phyloP scores from a whole-genome alignment of 2,797 vertebrate species.

The Poeciliopsis turneri region DNA sequence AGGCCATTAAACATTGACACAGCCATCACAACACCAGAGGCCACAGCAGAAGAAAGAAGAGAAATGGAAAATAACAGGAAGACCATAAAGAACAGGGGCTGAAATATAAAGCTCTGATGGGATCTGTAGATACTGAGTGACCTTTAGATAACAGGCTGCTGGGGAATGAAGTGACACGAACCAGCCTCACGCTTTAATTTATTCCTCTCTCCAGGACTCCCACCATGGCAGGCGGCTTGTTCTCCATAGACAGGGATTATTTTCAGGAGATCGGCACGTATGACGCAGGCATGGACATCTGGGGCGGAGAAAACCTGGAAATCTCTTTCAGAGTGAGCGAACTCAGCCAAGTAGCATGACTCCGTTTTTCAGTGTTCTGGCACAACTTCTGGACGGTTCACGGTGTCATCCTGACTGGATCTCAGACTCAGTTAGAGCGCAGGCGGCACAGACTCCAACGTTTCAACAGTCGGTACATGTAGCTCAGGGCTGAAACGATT shows the following conservation, averaged over 20 bases:
- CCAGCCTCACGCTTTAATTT: slow-evolving; percentile 25
- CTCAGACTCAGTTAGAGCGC: slow-evolving; percentile 38
- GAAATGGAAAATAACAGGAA: slow-evolving; percentile 43
- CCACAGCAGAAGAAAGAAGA: slow-evolving; percentile 34
- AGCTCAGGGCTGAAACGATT: too few species aligned
- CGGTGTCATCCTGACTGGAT: slow-evolving; percentile 30
- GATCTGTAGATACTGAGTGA: slow-evolving; percentile 49
- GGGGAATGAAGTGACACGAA: slow-evolving; percentile 35
- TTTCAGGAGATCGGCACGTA: slow-evolving; percentile 99
- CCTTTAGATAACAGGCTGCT: slow-evolving; percentile 47
- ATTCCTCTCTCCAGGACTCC: slow-evolving; percentile 85
- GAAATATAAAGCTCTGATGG: slow-evolving; percentile 50
- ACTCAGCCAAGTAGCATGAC: slow-evolving; percentile 48
- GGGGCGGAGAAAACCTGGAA: slow-evolving; percentile 99
- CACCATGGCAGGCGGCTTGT: slow-evolving; percentile 98
- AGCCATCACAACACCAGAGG: slow-evolving; percentile 30
- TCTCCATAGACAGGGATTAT: slow-evolving; percentile 99
- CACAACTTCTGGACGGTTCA: slow-evolving; percentile 25
- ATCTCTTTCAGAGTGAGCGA: slow-evolving; percentile 96
- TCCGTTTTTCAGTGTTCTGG: slow-evolving; percentile 39
- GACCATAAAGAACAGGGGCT: slow-evolving; percentile 17
- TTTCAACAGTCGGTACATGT: slow-evolving; percentile 7
- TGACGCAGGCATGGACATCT: slow-evolving; percentile 99
- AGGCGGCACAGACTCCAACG: slow-evolving; percentile 22
- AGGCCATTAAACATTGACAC: slow-evolving; percentile 30